Evolutionary conservation across 2,113 vertebrate genomes (phyloP), one percentile per base, ranked within the genome.

Genomic region (Hippoglossus stenolepis): DNA sequence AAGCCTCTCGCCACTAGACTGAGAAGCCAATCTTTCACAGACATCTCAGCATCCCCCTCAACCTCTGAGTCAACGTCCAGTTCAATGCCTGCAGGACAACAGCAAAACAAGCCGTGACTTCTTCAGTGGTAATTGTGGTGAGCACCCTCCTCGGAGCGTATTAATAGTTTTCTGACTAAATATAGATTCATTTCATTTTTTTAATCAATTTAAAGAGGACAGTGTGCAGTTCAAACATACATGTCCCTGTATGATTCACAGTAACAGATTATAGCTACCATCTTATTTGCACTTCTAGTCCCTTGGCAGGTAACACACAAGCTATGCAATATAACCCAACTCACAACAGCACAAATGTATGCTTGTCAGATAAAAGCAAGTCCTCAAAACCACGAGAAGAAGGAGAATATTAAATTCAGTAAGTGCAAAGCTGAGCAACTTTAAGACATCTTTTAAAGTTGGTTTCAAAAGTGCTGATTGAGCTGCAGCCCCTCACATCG

Each of bases 1-100:
- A 89, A 89, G 87, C 96, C 91, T 91, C 95, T 97, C 65, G 93
- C 94, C 72, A 96, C 93, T 40, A 97, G 86, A 81, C 93, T 89
- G 3, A 96, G 75, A 64, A 98, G 93, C 2, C 91, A 93, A 63
- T 95, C 96, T 84, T 93, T 94, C 66, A 97, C 90, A 12, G 95
- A 95, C 83, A 93, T 93, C 70, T 96, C 94, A 66, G 53, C 91
- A 26, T 86, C 94, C 83, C 95, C 94, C 72, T 95, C 94, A 65
- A 93, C 85, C 31, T 92, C 92, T 43, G 92, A 91, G 78, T 94
- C 95, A 86, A 92, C 93, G 73, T 96, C 94, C 49, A 95, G 84
- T 75, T 98, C 95, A 88, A 96, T 95, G 74, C 96, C 97, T 99
- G 85, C 17, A 84, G 66, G 69, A 62, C 23, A 67, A 59, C 3